Conservation (phyloP, 2,888 invertebrate genomes). For the Netelia melanura region DNA sequence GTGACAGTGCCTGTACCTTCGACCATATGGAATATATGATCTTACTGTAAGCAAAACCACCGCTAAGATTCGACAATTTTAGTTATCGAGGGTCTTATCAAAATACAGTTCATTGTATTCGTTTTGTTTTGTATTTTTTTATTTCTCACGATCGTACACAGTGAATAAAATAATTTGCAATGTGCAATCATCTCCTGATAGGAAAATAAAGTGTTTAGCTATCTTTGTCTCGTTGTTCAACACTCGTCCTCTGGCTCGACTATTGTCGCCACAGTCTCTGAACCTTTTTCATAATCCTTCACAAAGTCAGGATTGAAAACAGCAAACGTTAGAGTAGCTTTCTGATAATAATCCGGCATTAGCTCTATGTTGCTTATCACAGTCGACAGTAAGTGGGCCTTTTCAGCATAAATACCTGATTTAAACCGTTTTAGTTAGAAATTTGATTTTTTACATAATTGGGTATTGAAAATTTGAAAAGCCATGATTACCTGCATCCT, state of each 20-base stretch:
- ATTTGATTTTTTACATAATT: slow-evolving; percentile 1
- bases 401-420: slow-evolving; percentile 92
- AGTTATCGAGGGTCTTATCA: neutral
- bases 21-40: slow-evolving; percentile 55
- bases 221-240: slow-evolving; percentile 18
- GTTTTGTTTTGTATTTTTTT: neutral
- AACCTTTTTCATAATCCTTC: slow-evolving; percentile 32
- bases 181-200: slow-evolving; percentile 25
- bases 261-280: neutral
- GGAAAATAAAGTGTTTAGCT: slow-evolving; percentile 41
- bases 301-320: slow-evolving; percentile 86
- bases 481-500: slow-evolving; percentile 88
- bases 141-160: slow-evolving; percentile 19
- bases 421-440: slow-evolving; percentile 32
- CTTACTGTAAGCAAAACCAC: neutral
- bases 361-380: slow-evolving; percentile 96
- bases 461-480: slow-evolving; percentile 28
- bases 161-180: slow-evolving; percentile 28
- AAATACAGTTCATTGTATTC: slow-evolving; percentile 1
- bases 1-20: slow-evolving; percentile 64
- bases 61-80: neutral
- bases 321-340: slow-evolving; percentile 92
- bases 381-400: slow-evolving; percentile 94
- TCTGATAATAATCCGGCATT: slow-evolving; percentile 93
- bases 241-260: slow-evolving; percentile 52